Percentiles rank a stretch among this genome's conserved stretches.
Conservation (phyloP, 2,113 vertebrate species). For the Istiophorus platypterus region DNA sequence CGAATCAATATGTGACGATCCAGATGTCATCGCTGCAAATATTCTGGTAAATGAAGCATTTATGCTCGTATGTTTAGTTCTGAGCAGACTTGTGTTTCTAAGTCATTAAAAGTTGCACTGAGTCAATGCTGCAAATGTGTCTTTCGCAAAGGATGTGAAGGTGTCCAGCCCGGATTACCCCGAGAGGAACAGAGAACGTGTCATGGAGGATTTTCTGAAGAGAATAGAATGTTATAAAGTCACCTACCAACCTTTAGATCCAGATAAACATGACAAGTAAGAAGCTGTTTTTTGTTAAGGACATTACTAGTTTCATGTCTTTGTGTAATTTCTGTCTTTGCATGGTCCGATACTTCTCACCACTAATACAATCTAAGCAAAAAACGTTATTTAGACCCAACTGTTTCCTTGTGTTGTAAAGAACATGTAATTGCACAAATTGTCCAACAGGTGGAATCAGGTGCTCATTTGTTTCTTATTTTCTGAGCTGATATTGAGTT, state of each 20-base stretch:
- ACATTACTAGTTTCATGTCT: neutral
- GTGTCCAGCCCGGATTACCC: constrained; percentile 98
- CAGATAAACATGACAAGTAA: constrained; percentile 94
- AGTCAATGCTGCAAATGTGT: constrained; percentile 9
- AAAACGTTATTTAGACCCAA: neutral
- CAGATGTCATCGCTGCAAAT: constrained; percentile 85
- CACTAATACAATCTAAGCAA: neutral
- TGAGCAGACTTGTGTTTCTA: neutral
- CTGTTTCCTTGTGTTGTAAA: neutral
- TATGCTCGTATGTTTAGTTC: neutral
- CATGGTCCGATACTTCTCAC: neutral
- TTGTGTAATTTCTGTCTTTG: neutral
- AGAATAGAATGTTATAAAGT: constrained; percentile 98
- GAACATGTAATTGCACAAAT: constrained; percentile 19
- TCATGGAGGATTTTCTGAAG: constrained; percentile 98
- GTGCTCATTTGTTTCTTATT: constrained; percentile 3
- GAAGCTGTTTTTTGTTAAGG: constrained; percentile 39
- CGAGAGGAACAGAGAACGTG: constrained; percentile 90
- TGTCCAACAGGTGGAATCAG: constrained; percentile 61
- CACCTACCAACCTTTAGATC: constrained; percentile 95
- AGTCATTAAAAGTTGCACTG: neutral
- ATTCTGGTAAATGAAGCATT: constrained; percentile 79
- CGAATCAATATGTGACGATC: constrained; percentile 84
- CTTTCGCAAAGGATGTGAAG: constrained; percentile 91
- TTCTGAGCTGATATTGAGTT: neutral